Evolutionary conservation across 1,140 invertebrate genomes (phyloP), one percentile per base, ranked within the genome.

Genomic region (Sinella curviseta): DNA sequence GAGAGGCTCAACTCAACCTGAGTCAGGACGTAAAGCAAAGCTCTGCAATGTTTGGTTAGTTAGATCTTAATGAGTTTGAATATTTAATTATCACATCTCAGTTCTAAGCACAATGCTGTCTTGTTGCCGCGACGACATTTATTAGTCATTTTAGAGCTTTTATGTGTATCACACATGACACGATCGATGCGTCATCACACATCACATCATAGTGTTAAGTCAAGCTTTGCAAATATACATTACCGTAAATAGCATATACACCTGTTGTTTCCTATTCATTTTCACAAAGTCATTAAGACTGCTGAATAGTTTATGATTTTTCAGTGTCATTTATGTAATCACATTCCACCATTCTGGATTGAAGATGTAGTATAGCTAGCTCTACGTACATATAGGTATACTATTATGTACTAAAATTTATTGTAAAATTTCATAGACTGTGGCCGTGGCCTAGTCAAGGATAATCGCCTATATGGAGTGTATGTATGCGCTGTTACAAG

Each of bases 81-180:
- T 70, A 8, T 70, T 70, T 70, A 70, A 70, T 70, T 70, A 70
- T 70, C 65, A 70, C 65, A 31, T 70, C 65, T 70, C 65, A 2
- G 14, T 30, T 70, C 65, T 3, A 33, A 31, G 4, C 65, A 31
- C 65, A 70, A 31, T 8, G n/a, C 8, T 31, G 3, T 12, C 2
- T 31, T 8, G 26, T 30, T 48, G 8, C 8, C 39, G 39, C 39
- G 20, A 48, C 39, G 39, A 12, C 39, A 48, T 70, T 30, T 70
- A 70, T 30, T 70, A 70, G 28, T 70, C 65, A 70, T 70, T 70
- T 33, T 24, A 4, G 4, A 65, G 14, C 20, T 65, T 65, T 26
- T 65, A 17, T 65, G 57, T 16, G 24, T 26, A n/a, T 26, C 57
- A 26, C 24, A n/a, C 57, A 65, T 65, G 57, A n/a, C n/a, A n/a